Conservation (phyloP, 2,797 vertebrate genomes). For the Rhabdomys pumilio region DNA sequence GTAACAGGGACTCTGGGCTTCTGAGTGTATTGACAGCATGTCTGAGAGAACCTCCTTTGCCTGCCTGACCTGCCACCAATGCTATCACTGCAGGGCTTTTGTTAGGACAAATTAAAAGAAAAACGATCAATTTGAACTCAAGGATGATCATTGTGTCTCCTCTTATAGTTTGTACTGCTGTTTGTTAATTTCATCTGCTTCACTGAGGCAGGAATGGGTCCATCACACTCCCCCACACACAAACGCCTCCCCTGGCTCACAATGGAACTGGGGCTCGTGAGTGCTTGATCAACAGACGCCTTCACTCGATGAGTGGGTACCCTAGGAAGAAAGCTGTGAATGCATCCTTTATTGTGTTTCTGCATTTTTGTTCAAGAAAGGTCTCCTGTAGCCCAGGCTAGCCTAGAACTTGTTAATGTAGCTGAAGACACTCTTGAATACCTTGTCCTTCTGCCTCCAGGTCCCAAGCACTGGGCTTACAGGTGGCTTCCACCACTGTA, state of each 20-base stretch:
- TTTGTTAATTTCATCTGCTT: not conserved
- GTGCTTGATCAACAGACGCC: not conserved
- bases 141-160: not conserved
- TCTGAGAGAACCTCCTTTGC: not conserved
- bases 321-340: not conserved
- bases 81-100: not conserved
- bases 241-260: rapidly evolving
- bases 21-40: not conserved
- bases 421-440: not conserved
- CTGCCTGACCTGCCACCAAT: not conserved
- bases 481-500: not conserved
- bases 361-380: not conserved
- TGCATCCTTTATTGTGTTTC: no score
- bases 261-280: not conserved
- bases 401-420: not conserved
- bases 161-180: rapidly evolving
- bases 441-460: not conserved
- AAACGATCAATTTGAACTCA: not conserved
- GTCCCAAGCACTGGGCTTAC: not conserved
- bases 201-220: not conserved
- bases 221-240: not conserved
- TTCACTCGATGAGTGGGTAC: not conserved
- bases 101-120: not conserved
- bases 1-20: rapidly evolving
- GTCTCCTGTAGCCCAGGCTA: not conserved